Conservation (phyloP, 2,797 vertebrate genomes). For the Ciconia nigra region DNA sequence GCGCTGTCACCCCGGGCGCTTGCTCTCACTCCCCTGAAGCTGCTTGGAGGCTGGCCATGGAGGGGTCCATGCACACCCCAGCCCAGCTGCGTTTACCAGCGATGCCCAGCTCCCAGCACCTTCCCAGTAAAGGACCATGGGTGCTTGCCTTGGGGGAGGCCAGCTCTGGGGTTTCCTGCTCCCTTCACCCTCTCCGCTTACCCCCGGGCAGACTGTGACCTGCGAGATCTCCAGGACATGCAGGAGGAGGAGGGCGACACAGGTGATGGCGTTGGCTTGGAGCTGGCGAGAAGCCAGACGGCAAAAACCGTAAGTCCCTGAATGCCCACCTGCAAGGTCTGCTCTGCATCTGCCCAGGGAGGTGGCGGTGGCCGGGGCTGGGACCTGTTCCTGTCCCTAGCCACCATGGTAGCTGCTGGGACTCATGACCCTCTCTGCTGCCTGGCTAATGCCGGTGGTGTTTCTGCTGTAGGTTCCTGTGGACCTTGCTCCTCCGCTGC, state of each 20-base stretch:
- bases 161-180: neutral
- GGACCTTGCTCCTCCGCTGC: conserved; percentile 88
- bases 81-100: neutral
- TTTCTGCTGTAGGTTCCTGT: conserved; percentile 72
- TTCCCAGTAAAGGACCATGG: neutral
- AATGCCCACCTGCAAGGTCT: neutral
- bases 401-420: neutral
- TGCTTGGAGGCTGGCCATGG: accelerated
- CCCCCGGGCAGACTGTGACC: conserved; percentile 84
- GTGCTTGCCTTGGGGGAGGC: neutral
- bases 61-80: accelerated
- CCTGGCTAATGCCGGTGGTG: neutral
- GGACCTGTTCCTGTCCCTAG: neutral
- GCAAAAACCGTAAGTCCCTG: conserved; percentile 61
- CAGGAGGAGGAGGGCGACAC: conserved; percentile 85
- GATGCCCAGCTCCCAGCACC: neutral
- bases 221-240: conserved; percentile 88
- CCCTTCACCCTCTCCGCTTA: neutral
- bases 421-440: neutral
- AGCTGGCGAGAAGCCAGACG: conserved; percentile 36
- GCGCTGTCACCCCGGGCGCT: accelerated
- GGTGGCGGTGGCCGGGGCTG: neutral
- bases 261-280: conserved; percentile 47
- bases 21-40: neutral
- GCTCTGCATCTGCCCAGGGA: accelerated